A percentile compares a stretch with the other conserved stretches of the same genome.
phyloP scores from a whole-genome alignment of 2,113 vertebrate species.

The Litocranius walleri region DNA sequence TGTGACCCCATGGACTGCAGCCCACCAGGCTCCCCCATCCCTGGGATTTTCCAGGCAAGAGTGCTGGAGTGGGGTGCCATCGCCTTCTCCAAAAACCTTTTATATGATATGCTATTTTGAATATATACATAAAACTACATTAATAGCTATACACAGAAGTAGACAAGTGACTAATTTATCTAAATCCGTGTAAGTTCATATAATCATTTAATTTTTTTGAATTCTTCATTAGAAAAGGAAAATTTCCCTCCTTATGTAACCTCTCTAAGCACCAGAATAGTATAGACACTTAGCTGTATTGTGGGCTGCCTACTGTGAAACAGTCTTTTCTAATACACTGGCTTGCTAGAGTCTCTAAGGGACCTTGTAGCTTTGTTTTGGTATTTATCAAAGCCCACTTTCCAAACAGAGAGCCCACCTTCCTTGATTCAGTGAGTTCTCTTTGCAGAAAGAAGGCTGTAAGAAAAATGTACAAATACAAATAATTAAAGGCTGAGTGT shows the following conservation, averaged over 20 bases:
- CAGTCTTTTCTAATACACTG: not conserved
- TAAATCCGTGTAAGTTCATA: not conserved
- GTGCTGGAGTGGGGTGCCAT: too few relatives aligned
- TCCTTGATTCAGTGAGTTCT: not conserved
- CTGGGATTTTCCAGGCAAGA: too few relatives aligned
- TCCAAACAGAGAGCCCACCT: not conserved
- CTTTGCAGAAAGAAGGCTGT: not conserved
- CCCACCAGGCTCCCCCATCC: accelerated
- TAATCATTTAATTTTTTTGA: not conserved
- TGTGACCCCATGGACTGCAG: too few relatives aligned
- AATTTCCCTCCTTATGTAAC: not conserved
- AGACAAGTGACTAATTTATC: not conserved
- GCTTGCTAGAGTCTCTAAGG: not conserved
- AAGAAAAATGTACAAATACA: not conserved
- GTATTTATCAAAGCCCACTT: not conserved
- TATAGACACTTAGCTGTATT: not conserved
- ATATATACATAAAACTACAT: not conserved
- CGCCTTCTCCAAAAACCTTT: not conserved
- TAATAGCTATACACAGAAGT: not conserved
- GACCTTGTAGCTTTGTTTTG: not conserved
- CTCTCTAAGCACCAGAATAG: not conserved
- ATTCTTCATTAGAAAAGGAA: not conserved
- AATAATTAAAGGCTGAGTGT: not conserved
- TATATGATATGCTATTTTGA: not conserved
- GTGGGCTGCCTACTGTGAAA: not conserved